Evolutionary conservation across 2,113 vertebrate genomes (phyloP), one percentile per base, ranked within the genome.

Genomic region (Clarias gariepinus): DNA sequence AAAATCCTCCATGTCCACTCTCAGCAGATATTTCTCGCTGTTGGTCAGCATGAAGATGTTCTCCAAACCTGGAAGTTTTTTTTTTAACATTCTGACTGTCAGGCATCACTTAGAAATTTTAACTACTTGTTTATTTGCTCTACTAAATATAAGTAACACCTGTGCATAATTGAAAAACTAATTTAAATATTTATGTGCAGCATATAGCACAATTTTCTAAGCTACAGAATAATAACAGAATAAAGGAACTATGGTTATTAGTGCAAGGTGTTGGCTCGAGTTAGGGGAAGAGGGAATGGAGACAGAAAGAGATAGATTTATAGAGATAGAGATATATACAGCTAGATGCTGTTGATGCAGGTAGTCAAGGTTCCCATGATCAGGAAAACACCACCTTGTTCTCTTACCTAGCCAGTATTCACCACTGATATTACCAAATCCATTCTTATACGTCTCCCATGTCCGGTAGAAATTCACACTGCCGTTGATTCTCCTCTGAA

Each of bases 361-460:
- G 23, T 16, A 6, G 3, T 28, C 36, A 77, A 16, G 68, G 33
- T 76, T 47, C 41, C 25, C 3, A 16, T 10, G 9, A 36, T 25
- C 15, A 63, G 11, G n/a, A 81, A 41, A 81, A 33, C 23, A 12
- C 30, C 4, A 10, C 69, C 2, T 33, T 13, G 57, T 23, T 36
- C 23, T 60, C 87, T 88, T 90, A 95, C 95, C 95, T 60, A 96
- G 91, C 95, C 95, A 96, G 89, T 95, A 95, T 86, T 96, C 94
- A 19, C 92, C 92, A 0, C 91, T 90, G 0, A 91, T 91, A 4
- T 91, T 85, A 28, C 95, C 95, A 7, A 96, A 95, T 60, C 95
- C 95, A 11, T 89, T 30, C 63, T 90, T 94, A 68, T 96, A 96
- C 84, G 95, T 92, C 0, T 91, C 92, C 94, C 94, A 96, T 57